Evolutionary conservation across 2,797 vertebrate species (phyloP), one percentile per base, ranked within the genome.

Genomic region (Myiotriccus ornatus): DNA sequence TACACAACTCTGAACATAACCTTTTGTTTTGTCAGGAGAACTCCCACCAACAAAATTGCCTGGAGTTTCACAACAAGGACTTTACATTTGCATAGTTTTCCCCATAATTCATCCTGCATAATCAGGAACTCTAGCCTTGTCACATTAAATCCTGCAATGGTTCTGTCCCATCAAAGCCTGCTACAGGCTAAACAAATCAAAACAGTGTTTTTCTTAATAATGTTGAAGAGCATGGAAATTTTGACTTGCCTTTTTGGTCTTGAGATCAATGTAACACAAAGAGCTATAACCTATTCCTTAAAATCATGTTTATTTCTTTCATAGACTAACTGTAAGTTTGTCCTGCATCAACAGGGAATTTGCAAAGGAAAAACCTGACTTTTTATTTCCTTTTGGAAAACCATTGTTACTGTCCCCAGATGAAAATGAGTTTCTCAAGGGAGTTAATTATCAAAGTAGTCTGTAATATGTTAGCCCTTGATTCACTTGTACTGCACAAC

Each of bases 11-110:
- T 32, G 49, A 92, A 57, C 10, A 62, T 35, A 80, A 85, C 39
- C 81, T 76, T 59, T 91, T 95, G 68, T 93, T 93, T 89, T 88
- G 77, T 77, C 81, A 88, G 53, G 46, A 94, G 56, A 90, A 49
- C 49, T 92, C 71, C 93, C 74, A 87, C 86, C 80, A 57, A 32
- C 39, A 28, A 69, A 76, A 78, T 49, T 92, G 49, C 62, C 86
- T 78, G 62, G n/a, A 78, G 57, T 96, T 97, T 96, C 76, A 67
- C 78, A 96, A 96, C 37, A 83, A 76, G 49, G 27, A 46, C 32
- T 89, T 84, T 10, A 43, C 12, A 87, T 87, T 87, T 91, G 87
- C 87, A 80, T 85, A 25, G 50, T 85, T 84, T 81, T 56, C 43
- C 27, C 12, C 41, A n/a, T 79, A 85, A 85, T 91, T 65, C 35